These are phyloP conservation scores for Holothuria scabra DNA, from an alignment of 53 echinoderm and acorn worm genomes.

Conservation along the genomic window DNA sequence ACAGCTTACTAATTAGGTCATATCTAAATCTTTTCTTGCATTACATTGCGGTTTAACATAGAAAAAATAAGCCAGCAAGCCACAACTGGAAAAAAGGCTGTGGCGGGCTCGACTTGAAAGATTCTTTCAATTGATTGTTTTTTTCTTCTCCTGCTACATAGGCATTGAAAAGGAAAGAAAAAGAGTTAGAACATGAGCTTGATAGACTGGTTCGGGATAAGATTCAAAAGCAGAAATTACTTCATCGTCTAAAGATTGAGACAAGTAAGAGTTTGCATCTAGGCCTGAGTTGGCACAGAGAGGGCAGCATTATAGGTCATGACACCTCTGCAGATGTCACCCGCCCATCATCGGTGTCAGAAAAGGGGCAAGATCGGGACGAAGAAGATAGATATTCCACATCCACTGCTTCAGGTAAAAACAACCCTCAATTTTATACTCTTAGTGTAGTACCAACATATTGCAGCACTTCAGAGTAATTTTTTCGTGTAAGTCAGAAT, in stretches of 20 bases:
- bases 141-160: neutral
- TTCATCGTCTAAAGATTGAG: conserved; percentile 52
- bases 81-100: too few relatives aligned
- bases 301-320: neutral
- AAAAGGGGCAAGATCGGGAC: neutral
- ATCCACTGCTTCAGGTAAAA: conserved; percentile 40
- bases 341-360: neutral
- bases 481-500: too few relatives aligned
- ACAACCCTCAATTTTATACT: neutral
- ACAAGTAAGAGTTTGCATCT: conserved; percentile 8
- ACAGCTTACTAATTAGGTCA: too few relatives aligned
- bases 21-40: too few relatives aligned
- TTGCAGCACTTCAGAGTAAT: too few relatives aligned
- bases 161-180: conserved; percentile 71
- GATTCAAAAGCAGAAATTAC: conserved; percentile 59
- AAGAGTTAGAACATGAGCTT: conserved; percentile 68
- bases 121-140: too few relatives aligned
- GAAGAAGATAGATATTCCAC: conserved; percentile 49
- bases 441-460: too few relatives aligned
- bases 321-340: neutral
- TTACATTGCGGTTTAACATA: too few relatives aligned
- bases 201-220: conserved; percentile 70
- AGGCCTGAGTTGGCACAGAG: conserved; percentile 16
- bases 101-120: too few relatives aligned
- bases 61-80: too few relatives aligned